Evolutionary conservation across 2,888 invertebrate genomes (phyloP).

Genomic region (Epirrita christyi): DNA sequence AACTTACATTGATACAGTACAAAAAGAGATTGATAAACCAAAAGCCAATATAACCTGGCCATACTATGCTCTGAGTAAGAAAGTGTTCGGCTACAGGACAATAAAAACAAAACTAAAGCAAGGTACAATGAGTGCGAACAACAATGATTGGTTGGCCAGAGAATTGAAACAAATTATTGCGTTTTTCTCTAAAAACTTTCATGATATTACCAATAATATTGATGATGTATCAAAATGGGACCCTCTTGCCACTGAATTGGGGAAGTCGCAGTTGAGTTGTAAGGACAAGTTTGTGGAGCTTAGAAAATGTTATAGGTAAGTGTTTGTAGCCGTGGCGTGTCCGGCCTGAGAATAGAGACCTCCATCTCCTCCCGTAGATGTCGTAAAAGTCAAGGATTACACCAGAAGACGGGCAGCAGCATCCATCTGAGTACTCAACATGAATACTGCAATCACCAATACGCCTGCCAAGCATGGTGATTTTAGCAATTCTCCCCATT

Average conservation of each 20-base stretch:
- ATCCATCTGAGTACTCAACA: no score
- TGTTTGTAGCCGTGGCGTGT: no score
- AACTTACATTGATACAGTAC: slow-evolving; percentile 65
- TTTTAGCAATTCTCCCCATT: no score
- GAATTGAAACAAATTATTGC: slow-evolving; percentile 68
- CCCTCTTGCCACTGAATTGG: slow-evolving; percentile 50
- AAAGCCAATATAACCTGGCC: slow-evolving; percentile 75
- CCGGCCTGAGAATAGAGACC: no score
- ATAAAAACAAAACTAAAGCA: slow-evolving; percentile 68
- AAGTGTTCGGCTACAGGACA: slow-evolving; percentile 73
- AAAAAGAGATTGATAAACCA: slow-evolving; percentile 72
- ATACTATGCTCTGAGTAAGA: slow-evolving; percentile 72
- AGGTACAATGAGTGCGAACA: slow-evolving; percentile 54
- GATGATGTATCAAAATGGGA: slow-evolving; percentile 58
- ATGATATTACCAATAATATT: slow-evolving; percentile 50
- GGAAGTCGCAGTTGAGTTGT: slow-evolving; percentile 55
- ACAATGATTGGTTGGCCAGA: slow-evolving; percentile 67
- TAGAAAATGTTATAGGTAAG: slow-evolving; percentile 61
- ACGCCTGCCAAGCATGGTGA: no score
- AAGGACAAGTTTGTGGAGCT: slow-evolving; percentile 70
- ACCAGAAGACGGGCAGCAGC: no score
- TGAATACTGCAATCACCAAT: no score
- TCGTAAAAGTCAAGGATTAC: no score
- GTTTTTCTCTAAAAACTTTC: slow-evolving; percentile 59
- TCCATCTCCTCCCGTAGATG: no score